These are phyloP conservation scores for Rousettus madagascariensis DNA, from an alignment of 2,797 vertebrate genomes.

Conservation along the genomic window DNA sequence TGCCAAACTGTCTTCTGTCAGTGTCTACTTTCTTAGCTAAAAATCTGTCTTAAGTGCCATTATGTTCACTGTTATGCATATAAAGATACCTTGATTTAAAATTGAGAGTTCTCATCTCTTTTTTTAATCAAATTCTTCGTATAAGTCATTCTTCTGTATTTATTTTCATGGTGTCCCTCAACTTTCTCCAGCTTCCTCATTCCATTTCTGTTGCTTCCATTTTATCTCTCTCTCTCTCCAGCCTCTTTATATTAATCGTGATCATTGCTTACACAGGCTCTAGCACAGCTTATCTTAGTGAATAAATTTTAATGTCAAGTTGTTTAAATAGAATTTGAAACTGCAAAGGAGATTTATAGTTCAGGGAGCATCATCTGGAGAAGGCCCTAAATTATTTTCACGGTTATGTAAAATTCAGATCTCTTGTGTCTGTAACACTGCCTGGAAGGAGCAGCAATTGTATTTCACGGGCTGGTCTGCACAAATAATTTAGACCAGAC, in stretches of 20 bases:
- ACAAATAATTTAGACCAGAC: slow-evolving; percentile 67
- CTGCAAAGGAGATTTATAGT: slow-evolving; percentile 76
- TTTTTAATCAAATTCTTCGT: neutral
- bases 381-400: slow-evolving; percentile 78
- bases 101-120: neutral
- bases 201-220: neutral
- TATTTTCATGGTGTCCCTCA: neutral
- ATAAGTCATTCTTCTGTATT: neutral
- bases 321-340: slow-evolving; percentile 73
- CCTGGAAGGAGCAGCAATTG: slow-evolving; percentile 66
- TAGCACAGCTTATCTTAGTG: slow-evolving; percentile 47
- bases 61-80: neutral
- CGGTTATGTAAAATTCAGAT: slow-evolving; percentile 78
- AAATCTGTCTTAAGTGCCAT: neutral
- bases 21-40: neutral
- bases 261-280: slow-evolving; percentile 64
- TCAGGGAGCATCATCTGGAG: slow-evolving; percentile 63
- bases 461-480: slow-evolving; percentile 66
- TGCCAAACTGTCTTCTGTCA: neutral
- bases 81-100: neutral
- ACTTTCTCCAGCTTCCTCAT: neutral
- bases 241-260: slow-evolving; percentile 48
- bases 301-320: slow-evolving; percentile 73
- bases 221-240: neutral
- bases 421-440: slow-evolving; percentile 69